Conservation (phyloP, 2,888 invertebrate genomes). For the Cyclophora punctaria region DNA sequence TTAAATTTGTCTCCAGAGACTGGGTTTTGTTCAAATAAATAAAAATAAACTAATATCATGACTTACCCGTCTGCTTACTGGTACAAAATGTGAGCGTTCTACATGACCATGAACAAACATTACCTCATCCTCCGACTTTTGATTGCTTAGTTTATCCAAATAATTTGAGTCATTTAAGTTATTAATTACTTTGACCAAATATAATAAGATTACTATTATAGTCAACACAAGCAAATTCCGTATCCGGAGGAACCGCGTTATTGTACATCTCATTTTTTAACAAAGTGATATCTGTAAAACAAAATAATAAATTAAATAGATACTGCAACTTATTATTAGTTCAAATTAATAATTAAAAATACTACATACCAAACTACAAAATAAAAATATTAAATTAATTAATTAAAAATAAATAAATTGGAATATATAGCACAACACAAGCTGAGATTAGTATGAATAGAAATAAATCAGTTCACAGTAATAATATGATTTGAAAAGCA, state of each 20-base stretch:
- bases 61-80: constrained; percentile 40
- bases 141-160: too few species aligned
- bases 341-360: too few species aligned
- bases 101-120: too few species aligned
- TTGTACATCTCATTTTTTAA: constrained; percentile 31
- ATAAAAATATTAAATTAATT: too few species aligned
- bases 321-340: neutral
- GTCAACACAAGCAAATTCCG: constrained; percentile 46
- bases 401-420: too few species aligned
- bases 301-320: neutral
- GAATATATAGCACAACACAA: too few species aligned
- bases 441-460: too few species aligned
- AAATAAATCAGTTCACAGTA: too few species aligned
- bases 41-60: neutral
- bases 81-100: constrained; percentile 32
- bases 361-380: too few species aligned
- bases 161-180: constrained; percentile 5
- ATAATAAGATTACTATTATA: constrained; percentile 39
- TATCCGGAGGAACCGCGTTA: constrained; percentile 40
- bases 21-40: neutral
- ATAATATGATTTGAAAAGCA: too few species aligned
- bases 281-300: constrained; percentile 3
- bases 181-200: constrained; percentile 32
- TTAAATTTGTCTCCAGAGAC: neutral
- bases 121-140: too few species aligned